Percentiles rank a stretch among this genome's conserved stretches.
Evolutionary conservation across 2,113 vertebrate species (phyloP).

Genomic region (Plectropomus leopardus): DNA sequence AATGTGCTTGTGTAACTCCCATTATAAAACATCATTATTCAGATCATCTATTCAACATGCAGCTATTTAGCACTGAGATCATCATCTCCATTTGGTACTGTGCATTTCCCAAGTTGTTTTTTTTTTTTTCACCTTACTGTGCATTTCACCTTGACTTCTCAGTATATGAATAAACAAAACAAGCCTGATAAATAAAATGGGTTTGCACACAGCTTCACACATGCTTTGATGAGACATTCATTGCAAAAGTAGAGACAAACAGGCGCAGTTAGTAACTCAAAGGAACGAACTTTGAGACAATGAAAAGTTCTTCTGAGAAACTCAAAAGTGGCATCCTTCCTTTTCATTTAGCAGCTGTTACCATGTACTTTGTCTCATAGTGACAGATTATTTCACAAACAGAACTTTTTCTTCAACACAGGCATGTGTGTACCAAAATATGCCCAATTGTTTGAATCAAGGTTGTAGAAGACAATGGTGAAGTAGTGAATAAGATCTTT

Average conservation of each 20-base stretch:
- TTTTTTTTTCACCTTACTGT: constrained; percentile 13
- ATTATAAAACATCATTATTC: constrained; percentile 29
- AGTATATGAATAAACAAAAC: constrained; percentile 2
- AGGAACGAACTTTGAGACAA: constrained; percentile 7
- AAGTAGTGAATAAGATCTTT: constrained; percentile 5
- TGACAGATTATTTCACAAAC: constrained; percentile 22
- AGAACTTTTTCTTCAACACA: not conserved
- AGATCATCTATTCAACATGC: constrained; percentile 11
- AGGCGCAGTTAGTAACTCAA: not conserved
- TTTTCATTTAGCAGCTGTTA: constrained; percentile 19
- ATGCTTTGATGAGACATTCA: not conserved
- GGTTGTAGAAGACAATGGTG: not conserved
- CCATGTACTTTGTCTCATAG: constrained; percentile 7
- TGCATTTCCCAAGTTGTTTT: constrained; percentile 7
- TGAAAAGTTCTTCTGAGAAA: constrained; percentile 11
- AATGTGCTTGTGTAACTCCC: constrained; percentile 42
- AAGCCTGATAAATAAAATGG: not conserved
- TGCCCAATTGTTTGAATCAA: constrained; percentile 14
- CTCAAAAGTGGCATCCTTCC: constrained; percentile 4
- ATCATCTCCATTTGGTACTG: not conserved
- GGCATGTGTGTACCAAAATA: not conserved
- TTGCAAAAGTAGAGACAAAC: not conserved
- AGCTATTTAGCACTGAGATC: constrained; percentile 3
- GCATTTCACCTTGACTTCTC: constrained; percentile 6
- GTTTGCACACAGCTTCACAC: not conserved